These are phyloP conservation scores for Arion vulgaris DNA, from an alignment of 1,140 invertebrate genomes.

Conservation along the genomic window DNA sequence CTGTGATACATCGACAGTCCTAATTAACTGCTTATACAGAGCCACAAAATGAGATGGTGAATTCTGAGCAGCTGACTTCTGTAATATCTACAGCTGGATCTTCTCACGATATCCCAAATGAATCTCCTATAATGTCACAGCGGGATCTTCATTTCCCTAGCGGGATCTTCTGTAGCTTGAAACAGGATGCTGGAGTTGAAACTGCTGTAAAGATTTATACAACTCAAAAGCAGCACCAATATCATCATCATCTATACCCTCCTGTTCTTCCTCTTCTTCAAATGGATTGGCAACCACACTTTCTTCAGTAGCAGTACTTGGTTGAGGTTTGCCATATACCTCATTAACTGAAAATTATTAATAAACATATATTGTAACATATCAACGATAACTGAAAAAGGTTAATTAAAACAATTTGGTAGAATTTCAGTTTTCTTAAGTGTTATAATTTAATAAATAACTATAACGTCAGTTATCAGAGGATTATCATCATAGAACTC, in stretches of 20 bases:
- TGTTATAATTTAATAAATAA: too few species aligned
- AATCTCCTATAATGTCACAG: too few species aligned
- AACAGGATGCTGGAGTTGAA: neutral
- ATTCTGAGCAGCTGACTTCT: neutral
- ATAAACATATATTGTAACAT: too few species aligned
- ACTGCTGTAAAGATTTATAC: neutral
- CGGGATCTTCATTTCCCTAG: too few species aligned
- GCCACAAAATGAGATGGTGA: neutral
- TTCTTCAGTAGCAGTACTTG: neutral
- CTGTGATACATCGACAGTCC: neutral
- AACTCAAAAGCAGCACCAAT: slow-evolving; percentile 31
- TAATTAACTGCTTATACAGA: neutral
- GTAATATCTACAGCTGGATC: neutral
- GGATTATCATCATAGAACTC: too few species aligned
- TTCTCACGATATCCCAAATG: too few species aligned
- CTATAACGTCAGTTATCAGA: too few species aligned
- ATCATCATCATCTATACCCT: slow-evolving; percentile 30
- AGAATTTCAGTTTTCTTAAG: too few species aligned
- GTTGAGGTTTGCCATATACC: neutral
- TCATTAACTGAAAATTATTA: slow-evolving; percentile 5
- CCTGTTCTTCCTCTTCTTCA: slow-evolving; percentile 50
- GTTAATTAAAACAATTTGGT: too few species aligned
- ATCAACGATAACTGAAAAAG: too few species aligned
- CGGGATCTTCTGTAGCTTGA: too few species aligned
- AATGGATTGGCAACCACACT: slow-evolving; percentile 48